Percentiles rank a stretch among this genome's conserved stretches.
These are phyloP conservation scores for Anguilla marmorata DNA, from an alignment of 2,797 vertebrate species.

Conservation along the genomic window DNA sequence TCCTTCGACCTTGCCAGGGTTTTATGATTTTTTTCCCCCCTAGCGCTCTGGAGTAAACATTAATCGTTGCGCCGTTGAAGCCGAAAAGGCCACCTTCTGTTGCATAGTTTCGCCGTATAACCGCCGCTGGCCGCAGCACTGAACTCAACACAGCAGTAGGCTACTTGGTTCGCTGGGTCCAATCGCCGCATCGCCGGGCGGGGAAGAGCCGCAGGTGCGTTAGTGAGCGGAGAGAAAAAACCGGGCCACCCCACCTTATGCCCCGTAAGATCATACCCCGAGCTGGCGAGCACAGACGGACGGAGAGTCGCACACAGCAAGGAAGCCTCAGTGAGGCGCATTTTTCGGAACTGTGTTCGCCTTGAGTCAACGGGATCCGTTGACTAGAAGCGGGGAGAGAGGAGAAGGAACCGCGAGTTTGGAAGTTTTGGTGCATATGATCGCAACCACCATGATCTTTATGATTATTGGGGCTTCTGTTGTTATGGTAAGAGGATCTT, in stretches of 20 bases:
- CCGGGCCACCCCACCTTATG: constrained; percentile 57
- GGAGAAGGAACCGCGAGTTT: constrained; percentile 76
- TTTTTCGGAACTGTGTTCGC: constrained; percentile 67
- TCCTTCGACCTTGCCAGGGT: constrained; percentile 45
- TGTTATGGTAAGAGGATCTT: constrained; percentile 89
- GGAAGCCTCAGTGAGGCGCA: constrained; percentile 77
- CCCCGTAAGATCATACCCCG: constrained; percentile 60
- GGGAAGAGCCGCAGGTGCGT: constrained; percentile 66
- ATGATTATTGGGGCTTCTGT: constrained; percentile 98
- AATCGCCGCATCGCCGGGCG: constrained; percentile 59
- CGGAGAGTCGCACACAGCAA: constrained; percentile 69
- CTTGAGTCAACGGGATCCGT: constrained; percentile 69
- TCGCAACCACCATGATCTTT: constrained; percentile 99
- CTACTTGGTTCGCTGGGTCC: constrained; percentile 42
- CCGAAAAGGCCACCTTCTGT: constrained; percentile 56
- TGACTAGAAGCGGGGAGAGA: constrained; percentile 70
- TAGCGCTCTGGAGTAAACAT: constrained; percentile 51
- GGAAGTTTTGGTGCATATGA: constrained; percentile 93
- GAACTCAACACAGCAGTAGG: neutral
- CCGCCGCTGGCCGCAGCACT: constrained; percentile 35
- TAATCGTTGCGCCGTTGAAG: constrained; percentile 61
- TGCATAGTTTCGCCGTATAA: constrained; percentile 47
- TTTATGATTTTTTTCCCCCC: constrained; percentile 52
- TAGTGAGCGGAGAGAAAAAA: constrained; percentile 61
- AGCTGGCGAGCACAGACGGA: constrained; percentile 67